Base-by-base conservation (phyloP, 2,113 vertebrate species). In the Labeo catla region DNA sequence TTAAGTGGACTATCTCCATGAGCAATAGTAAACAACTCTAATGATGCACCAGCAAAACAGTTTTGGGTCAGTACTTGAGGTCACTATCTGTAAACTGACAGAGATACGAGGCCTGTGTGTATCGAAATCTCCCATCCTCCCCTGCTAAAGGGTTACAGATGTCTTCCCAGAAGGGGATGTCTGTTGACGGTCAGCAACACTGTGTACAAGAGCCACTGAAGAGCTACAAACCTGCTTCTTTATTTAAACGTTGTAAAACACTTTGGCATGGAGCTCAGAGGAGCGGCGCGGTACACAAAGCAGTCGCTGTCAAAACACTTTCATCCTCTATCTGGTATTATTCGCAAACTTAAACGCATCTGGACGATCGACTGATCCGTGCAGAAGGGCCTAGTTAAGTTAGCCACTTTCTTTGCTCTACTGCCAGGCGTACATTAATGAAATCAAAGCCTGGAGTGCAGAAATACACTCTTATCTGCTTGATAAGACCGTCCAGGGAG, bases 91-190 rank as follows among this genome's bases (percentile, higher is more conserved):
- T 54, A 65, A 49, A 85, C 61, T 54, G 43, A 47, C 61, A 65
- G 50, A 50, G 85, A 84, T 77, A 76, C 61, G 47, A 84, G 70
- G 84, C 68, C 47, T 68, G 43, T 86, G 81, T 81, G 87, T 79
- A 19, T 12, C 13, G 65, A 73, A 79, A 82, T 65, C 83, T 84
- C 76, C 81, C 49, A 65, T 81, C 74, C 70, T 83, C 83, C 68
- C 72, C 49, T 74, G 39, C 76, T 88, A 78, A 91, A 73, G 86
- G 77, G 54, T 88, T 88, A 81, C 88, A 91, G 90, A 88, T 86
- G 89, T 86, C 88, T 91, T 89, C 89, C 89, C 68, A 85, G 84
- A 89, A 89, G 54, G 82, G 79, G 86, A 23, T n/a, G 76, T 89
- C 85, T 88, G 86, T 81, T 87, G 81, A 89, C 88, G 85, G 87